Evolutionary conservation across 2,888 invertebrate species (phyloP), one percentile per base, ranked within the genome.

Genomic region (Cactoblastis cactorum): DNA sequence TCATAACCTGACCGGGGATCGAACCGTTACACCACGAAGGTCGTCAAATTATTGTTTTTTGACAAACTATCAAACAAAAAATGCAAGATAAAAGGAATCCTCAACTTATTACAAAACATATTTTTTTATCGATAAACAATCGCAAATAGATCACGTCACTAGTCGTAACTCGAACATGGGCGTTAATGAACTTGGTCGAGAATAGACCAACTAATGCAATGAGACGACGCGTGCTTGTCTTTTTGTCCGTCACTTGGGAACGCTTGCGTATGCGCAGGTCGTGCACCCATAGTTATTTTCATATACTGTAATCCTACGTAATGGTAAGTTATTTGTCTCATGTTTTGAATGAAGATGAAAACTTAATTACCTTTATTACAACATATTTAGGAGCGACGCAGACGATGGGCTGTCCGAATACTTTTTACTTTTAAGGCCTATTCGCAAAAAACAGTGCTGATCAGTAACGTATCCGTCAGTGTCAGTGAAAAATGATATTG

Each of bases 141-240:
- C 8, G 1, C 17, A 2, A 15, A 0, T 1, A 0, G 9, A 3
- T 11, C 43, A 46, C 74, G 62, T 54, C 71, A 33, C 65, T 70
- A 65, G 1, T 11, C 45, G 39, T 56, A 66, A 65, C 66, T 55
- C 62, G 54, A 66, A 65, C 67, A 55, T 61, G 55, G 65, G 61
- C 64, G 74, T 71, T 75, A 75, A 73, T 75, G 75, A 75, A 75
- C 75, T 75, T 75, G 73, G 65, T 53, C 67, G 57, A 59, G 73
- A 73, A 73, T 75, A 75, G 72, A 54, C 67, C 53, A 24, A 37
- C 37, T 37, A 2, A 12, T 53, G 54, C 55, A 62, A 63, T 50
- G 50, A 45, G 39, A 43, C 48, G 38, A 28, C 45, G 45, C 47
- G 14, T 14, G 41, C 14, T 15, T 43, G 15, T 28, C 43, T 43